Base-by-base conservation (phyloP, 2,797 vertebrate genomes). In the Astyanax mexicanus region DNA sequence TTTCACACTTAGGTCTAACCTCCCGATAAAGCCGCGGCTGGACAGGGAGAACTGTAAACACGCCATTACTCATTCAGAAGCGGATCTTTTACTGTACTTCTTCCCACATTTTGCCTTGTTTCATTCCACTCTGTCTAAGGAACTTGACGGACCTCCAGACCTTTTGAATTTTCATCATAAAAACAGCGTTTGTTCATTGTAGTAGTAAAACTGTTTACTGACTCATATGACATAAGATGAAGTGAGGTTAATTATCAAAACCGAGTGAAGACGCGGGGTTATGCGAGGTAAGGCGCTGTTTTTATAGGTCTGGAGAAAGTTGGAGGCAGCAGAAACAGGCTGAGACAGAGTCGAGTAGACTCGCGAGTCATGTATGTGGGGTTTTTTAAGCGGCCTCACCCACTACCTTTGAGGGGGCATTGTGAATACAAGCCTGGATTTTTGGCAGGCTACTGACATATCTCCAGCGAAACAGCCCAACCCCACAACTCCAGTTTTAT, bases 401-500 rank as follows among this genome's bases (percentile, higher is more conserved):
- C 90, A 91, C 86, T 88, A 91, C 89, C 90, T 90, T 89, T 87
- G 83, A 84, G 82, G 84, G 81, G 76, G 80, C 88, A 87, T 86
- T 87, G 80, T 89, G 83, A 81, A 76, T 75, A 74, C 65, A 84
- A 80, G 79, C 70, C 74, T 87, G 69, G 65, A 75, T 83, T 82
- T 88, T 86, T 90, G 86, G 89, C 89, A 86, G 83, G 64, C 90
- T 92, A 83, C 88, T 89, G 84, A 85, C 89, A 86, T 83, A 78
- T 87, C 90, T 90, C 82, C 79, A 84, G 85, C 80, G 72, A 82
- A 87, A 81, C 86, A 82, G 86, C 81, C 86, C 84, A 83, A 81
- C 84, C 82, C 84, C 25, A 62, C 87, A 88, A 87, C 86, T 92
- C 83, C 55, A 83, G 80, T 85, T 93, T 93, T 92, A 94, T 93